phyloP scores from a whole-genome alignment of 1,140 invertebrate species.

The silkworm (Bombyx mori) region DNA sequence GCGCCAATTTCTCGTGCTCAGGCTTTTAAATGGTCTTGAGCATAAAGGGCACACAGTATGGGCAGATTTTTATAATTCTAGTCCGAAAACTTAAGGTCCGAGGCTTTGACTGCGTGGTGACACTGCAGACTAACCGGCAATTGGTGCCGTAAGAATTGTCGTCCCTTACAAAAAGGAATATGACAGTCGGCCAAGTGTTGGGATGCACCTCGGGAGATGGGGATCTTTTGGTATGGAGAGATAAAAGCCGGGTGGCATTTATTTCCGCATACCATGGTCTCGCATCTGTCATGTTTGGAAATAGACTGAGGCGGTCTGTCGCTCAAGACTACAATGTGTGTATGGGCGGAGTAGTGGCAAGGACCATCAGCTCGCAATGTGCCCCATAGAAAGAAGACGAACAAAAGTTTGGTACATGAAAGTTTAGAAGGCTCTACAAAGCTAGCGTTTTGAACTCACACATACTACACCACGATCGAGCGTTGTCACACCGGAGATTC shows the following conservation, averaged over 20 bases:
- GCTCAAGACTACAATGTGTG: conserved; percentile 8
- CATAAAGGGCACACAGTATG: no score
- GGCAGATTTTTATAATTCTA: no score
- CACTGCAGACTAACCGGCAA: conserved; percentile 3
- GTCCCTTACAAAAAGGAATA: no score
- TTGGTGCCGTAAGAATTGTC: conserved; percentile 7
- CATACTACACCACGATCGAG: no score
- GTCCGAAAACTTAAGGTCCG: conserved; percentile 15
- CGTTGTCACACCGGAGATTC: no score
- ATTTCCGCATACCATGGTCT: conserved; percentile 10
- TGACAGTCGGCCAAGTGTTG: conserved; percentile 8
- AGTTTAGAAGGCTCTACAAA: conserved; percentile 8
- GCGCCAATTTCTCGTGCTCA: no score
- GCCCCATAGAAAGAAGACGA: conserved; percentile 6
- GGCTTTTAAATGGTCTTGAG: no score
- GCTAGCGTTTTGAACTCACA: conserved; percentile 7
- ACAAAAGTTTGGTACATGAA: background rate
- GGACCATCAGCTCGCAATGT: conserved; percentile 9
- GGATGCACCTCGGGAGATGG: conserved; percentile 10
- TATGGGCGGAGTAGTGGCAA: conserved; percentile 9
- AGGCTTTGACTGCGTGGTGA: no score
- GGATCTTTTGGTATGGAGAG: conserved; percentile 3
- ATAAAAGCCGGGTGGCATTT: conserved; percentile 5
- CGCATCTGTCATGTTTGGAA: no score
- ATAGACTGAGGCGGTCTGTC: conserved; percentile 6